Evolutionary conservation across 2,888 invertebrate species (phyloP), one percentile per base, ranked within the genome.

Genomic region (Sphaerophoria taeniata): DNA sequence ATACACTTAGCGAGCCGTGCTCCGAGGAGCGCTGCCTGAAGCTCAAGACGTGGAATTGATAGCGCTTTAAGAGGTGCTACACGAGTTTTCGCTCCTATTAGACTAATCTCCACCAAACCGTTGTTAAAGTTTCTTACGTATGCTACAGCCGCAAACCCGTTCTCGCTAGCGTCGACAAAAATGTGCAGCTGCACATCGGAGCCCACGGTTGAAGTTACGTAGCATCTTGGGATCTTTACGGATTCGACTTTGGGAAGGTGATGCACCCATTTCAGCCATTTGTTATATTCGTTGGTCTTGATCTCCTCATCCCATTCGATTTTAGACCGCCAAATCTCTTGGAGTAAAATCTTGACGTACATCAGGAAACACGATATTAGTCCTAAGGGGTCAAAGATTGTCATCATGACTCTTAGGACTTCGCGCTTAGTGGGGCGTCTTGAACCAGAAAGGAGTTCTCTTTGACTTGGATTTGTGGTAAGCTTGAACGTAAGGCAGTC

Each of bases 41-140:
- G 72, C 69, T 87, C 88, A 6, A 88, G 47, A 14, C 87, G 79
- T 11, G 79, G 70, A 16, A 81, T 87, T 11, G 79, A 81, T 34
- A 78, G 43, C 53, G 53, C 51, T 72, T 87, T 88, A 4, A 88
- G 55, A 14, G 89, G 88, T n/a, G 88, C 87, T n/a, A 89, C 88
- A 36, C 87, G 87, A 9, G 88, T 87, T 75, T 88, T 88, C 6
- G 88, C 78, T 1, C 81, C 84, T 31, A 88, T 70, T 11, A 89
- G 16, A 6, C 76, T 55, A 7, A 65, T 61, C 65, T 82, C 73
- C 34, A 84, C 47, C 0, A 53, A 11, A 11, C 70, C 43, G 0
- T 58, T 67, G 5, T 55, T 70, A 24, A 49, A 6, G 56, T 78
- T 69, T 53, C 88, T 81, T 3, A 88, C 58, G 45, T 88, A 89